Conservation (phyloP, 2,797 vertebrate genomes). For the Thunnus albacares region DNA sequence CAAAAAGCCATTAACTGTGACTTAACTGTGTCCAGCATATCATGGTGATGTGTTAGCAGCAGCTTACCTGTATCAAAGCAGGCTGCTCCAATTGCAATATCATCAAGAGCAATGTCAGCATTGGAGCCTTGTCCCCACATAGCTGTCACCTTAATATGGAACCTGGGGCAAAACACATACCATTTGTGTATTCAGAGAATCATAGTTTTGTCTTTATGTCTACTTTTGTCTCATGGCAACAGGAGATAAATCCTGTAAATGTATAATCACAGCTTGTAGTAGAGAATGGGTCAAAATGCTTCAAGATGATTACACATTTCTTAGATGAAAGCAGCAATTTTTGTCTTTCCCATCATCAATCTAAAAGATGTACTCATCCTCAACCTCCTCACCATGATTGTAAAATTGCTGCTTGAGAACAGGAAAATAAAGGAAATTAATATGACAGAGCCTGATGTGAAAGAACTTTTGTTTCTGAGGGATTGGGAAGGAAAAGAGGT, state of each 20-base stretch:
- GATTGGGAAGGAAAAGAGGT: not conserved
- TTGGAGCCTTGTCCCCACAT: conserved; percentile 87
- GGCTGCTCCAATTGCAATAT: conserved; percentile 88
- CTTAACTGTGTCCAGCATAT: not conserved
- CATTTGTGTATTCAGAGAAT: not conserved
- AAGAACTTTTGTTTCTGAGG: not conserved
- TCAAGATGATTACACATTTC: not conserved
- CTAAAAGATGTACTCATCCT: not conserved
- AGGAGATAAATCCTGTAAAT: not conserved
- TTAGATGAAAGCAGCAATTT: conserved; percentile 1
- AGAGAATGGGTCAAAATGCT: not conserved
- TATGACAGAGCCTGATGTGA: not conserved
- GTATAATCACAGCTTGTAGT: not conserved
- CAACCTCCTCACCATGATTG: not conserved
- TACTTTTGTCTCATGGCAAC: no score
- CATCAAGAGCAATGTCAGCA: conserved; percentile 90
- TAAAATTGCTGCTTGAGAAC: not conserved
- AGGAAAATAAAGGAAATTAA: not conserved
- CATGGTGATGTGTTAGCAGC: not conserved
- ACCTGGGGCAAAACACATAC: conserved; percentile 80
- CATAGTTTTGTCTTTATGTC: not conserved
- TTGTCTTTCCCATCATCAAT: not conserved
- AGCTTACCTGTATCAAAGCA: conserved; percentile 88
- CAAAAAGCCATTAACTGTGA: no score
- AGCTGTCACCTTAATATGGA: conserved; percentile 87